Percentiles rank a stretch among this genome's conserved stretches.
phyloP scores from a whole-genome alignment of 2,797 vertebrate genomes.

The Erithacus rubecula region DNA sequence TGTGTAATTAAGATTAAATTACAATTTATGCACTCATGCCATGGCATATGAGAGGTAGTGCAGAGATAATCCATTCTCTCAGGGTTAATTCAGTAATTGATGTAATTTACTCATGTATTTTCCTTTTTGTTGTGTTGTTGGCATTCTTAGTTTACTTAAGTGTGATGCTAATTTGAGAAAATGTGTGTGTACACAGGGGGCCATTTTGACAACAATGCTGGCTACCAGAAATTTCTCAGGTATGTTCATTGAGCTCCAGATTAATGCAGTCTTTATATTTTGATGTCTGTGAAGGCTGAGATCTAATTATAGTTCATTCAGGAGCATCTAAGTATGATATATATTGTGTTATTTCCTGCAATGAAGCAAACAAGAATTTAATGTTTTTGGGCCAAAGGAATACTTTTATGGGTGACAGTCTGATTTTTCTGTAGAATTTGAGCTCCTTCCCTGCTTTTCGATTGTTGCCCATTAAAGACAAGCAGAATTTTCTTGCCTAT shows the following conservation, averaged over 20 bases:
- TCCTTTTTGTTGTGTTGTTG: background rate
- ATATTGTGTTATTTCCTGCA: background rate
- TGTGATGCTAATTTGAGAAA: conserved; percentile 26
- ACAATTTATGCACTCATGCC: background rate
- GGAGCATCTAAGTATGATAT: background rate
- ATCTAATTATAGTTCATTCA: background rate
- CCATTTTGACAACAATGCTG: conserved; percentile 97
- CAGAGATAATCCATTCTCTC: background rate
- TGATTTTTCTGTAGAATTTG: background rate
- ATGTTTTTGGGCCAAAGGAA: background rate
- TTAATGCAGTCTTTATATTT: background rate
- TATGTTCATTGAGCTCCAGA: conserved; percentile 69
- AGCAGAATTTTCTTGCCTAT: background rate
- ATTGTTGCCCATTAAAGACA: background rate
- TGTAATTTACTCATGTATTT: background rate
- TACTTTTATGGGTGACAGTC: background rate
- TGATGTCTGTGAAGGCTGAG: background rate
- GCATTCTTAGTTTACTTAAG: background rate
- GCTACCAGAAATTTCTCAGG: conserved; percentile 98
- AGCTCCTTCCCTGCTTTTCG: background rate
- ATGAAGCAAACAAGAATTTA: background rate
- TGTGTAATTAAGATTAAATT: background rate
- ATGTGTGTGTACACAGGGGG: conserved; percentile 81
- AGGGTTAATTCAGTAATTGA: background rate
- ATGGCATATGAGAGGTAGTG: background rate